Evolutionary conservation across 2,888 invertebrate genomes (phyloP), one percentile per base, ranked within the genome.

Genomic region (Sphecodes monilicornis): DNA sequence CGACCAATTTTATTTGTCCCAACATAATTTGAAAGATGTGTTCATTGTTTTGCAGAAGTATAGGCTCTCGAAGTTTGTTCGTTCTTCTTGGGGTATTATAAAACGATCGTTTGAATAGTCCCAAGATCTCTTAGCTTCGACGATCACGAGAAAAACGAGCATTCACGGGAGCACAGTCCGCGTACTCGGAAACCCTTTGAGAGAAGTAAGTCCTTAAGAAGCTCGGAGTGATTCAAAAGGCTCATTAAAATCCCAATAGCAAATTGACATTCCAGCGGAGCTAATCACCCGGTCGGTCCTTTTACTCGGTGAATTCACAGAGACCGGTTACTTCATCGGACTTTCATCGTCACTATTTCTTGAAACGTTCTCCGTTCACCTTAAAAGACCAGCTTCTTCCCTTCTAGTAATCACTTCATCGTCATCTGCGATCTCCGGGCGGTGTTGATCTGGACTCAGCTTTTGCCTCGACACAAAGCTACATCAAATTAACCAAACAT

Each of bases 261-360:
- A 29, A 72, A 73, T 80, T 72, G 41, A 46, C 75, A 84, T 84
- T 73, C 80, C 50, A 54, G 32, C 13, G 29, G 36, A 41, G 36
- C 76, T 77, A 85, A 57, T 86, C 85, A 80, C 46, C 1, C 70
- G 43, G n/a, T 41, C 43, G 41, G 50, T 83, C 68, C 32, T 73
- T 80, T 72, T 66, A 50, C 74, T 32, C 64, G 16, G 16, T 36
- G 75, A 43, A 85, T 78, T 75, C 50, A 69, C 68, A n/a, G 71
- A 75, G 76, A 41, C 36, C 50, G 22, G 72, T 84, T 76, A 73
- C 79, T 70, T 73, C 46, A 83, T 41, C 73, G 78, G 68, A 69
- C 83, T 78, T 79, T 83, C 76, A 69, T 79, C 72, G 29, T 57
- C 54, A 18, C 26, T 73, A 5, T 2, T 66, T 32, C 69, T n/a